These are phyloP conservation scores for Cyphomyrus discorhynchus DNA, from an alignment of 2,113 vertebrate genomes.

Conservation along the genomic window DNA sequence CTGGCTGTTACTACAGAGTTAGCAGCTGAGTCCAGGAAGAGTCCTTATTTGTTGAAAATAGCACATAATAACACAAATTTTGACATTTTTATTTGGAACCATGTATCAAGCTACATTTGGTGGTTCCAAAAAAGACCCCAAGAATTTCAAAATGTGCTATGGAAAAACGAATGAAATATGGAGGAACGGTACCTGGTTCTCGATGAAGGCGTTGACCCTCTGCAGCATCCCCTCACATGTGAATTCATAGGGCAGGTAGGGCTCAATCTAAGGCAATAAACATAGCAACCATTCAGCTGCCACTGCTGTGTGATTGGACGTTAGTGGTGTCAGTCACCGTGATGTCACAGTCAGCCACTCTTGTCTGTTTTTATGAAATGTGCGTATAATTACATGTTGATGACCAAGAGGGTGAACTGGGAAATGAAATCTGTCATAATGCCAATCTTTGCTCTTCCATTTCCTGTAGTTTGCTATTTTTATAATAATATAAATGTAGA, in stretches of 20 bases:
- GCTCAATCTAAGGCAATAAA: constrained; percentile 74
- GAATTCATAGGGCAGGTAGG: constrained; percentile 96
- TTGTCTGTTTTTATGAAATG: not conserved
- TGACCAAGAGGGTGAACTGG: not conserved
- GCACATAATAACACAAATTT: not conserved
- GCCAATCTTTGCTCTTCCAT: not conserved
- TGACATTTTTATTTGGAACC: not conserved
- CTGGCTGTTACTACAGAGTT: not conserved
- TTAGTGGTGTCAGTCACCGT: not conserved
- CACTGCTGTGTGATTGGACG: not conserved
- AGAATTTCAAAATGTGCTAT: not conserved
- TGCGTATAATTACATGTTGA: not conserved
- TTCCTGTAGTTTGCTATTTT: not conserved
- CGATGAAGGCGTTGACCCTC: constrained; percentile 91
- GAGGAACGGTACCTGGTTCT: constrained; percentile 74
- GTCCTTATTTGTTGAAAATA: not conserved
- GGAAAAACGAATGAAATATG: not conserved
- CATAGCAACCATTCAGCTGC: not conserved
- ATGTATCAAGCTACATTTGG: not conserved
- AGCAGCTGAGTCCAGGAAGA: not conserved
- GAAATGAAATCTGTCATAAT: not conserved
- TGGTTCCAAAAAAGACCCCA: not conserved
- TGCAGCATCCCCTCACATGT: constrained; percentile 98
- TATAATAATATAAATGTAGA: not conserved
- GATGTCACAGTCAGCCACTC: constrained; percentile 5